These are phyloP conservation scores for Coremacera marginata DNA, from an alignment of 2,888 invertebrate genomes.

Conservation along the genomic window DNA sequence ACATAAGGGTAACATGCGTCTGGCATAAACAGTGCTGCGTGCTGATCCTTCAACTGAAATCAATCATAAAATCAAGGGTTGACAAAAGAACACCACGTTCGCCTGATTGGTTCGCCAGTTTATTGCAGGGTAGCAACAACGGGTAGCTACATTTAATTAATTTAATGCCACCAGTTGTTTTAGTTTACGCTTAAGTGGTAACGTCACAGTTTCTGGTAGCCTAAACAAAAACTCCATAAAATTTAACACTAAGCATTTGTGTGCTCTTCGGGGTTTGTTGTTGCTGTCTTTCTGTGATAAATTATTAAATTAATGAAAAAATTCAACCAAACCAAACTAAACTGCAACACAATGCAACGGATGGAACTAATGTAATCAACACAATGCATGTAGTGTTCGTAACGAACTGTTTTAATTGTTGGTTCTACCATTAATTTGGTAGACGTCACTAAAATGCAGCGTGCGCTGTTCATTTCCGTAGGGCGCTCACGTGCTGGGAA, in stretches of 20 bases:
- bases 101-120: background rate
- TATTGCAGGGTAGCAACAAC: background rate
- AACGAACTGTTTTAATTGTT: slow-evolving; percentile 7
- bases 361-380: slow-evolving; percentile 28
- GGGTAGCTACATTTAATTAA: slow-evolving; percentile 23
- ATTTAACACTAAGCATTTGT: background rate
- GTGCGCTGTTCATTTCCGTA: background rate
- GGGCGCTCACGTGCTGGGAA: background rate
- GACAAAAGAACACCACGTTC: background rate
- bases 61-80: slow-evolving; percentile 39
- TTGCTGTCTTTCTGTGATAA: background rate
- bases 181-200: background rate
- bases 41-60: slow-evolving; percentile 23
- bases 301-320: background rate
- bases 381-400: background rate
- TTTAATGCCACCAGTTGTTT: slow-evolving; percentile 31
- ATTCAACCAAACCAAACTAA: too few relatives aligned
- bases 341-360: slow-evolving; percentile 7
- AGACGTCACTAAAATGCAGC: background rate
- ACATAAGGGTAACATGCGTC: background rate
- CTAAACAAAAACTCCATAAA: background rate
- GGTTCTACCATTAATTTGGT: background rate
- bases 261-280: background rate
- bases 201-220: slow-evolving; percentile 14
- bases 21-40: background rate